Conservation (phyloP, 2,888 invertebrate species). For the Orgyia antiqua region DNA sequence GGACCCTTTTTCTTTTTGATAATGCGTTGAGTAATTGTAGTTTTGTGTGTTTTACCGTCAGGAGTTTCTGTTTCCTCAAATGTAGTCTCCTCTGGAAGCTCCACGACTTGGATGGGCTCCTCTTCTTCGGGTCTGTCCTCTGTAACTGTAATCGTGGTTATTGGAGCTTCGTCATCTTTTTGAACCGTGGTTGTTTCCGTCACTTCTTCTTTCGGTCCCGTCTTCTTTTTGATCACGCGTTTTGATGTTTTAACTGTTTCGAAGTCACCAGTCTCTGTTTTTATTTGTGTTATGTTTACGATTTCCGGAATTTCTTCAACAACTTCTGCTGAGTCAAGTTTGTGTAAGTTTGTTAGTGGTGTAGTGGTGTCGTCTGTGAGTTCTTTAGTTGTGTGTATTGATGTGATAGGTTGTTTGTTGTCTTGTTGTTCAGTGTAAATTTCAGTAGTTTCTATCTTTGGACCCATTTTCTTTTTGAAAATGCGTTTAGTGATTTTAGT, state of each 20-base stretch:
- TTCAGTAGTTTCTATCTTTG: not conserved
- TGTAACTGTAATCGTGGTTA: slow-evolving; percentile 15
- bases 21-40: slow-evolving; percentile 25
- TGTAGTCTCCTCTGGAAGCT: slow-evolving; percentile 45
- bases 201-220: slow-evolving; percentile 26
- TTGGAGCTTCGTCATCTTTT: slow-evolving; percentile 36
- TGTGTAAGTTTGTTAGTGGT: not conserved
- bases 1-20: slow-evolving; percentile 37
- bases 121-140: slow-evolving; percentile 48
- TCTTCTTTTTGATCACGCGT: slow-evolving; percentile 8
- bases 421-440: not conserved
- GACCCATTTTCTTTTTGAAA: not conserved
- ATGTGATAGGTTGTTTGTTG: not conserved
- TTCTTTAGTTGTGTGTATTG: not conserved
- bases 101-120: slow-evolving; percentile 44
- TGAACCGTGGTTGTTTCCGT: slow-evolving; percentile 39
- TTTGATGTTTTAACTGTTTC: not conserved
- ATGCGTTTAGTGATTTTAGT: slow-evolving; percentile 17
- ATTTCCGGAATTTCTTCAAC: not conserved
- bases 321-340: not conserved
- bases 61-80: slow-evolving; percentile 12
- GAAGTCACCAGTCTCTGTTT: not conserved
- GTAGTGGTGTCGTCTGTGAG: not conserved
- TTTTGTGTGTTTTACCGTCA: slow-evolving; percentile 16
- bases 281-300: not conserved